Evolutionary conservation across 2,888 invertebrate species (phyloP).

Genomic region (Exocentrus adspersus): DNA sequence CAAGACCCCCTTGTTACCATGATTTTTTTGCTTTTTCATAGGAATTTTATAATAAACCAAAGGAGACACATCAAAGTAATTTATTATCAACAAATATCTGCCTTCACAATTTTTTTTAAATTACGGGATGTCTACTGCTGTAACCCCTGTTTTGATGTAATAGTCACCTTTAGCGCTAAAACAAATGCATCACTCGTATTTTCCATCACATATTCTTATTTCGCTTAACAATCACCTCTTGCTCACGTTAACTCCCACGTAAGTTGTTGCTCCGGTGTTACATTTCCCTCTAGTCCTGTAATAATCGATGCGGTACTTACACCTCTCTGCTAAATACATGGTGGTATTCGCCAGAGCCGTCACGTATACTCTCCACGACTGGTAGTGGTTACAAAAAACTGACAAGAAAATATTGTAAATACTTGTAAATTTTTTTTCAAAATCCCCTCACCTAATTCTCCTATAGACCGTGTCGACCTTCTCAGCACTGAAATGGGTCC

Average conservation of each 20-base stretch:
- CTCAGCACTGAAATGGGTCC: constrained; percentile 8
- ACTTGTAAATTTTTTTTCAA: too few relatives aligned
- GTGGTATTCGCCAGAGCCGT: constrained; percentile 31
- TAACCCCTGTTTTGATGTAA: constrained; percentile 38
- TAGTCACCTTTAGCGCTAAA: constrained; percentile 43
- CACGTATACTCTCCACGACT: constrained; percentile 35
- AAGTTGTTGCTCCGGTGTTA: constrained; percentile 25
- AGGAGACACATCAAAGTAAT: too few relatives aligned
- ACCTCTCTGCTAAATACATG: constrained; percentile 33
- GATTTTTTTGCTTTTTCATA: too few relatives aligned
- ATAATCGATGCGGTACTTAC: constrained; percentile 33
- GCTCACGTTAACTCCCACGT: constrained; percentile 37
- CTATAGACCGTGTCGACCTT: constrained; percentile 29
- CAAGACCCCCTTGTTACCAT: constrained; percentile 71
- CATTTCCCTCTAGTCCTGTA: constrained; percentile 39
- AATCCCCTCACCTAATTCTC: constrained; percentile 31
- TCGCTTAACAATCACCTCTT: constrained; percentile 38
- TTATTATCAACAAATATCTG: not conserved
- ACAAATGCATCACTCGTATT: constrained; percentile 25
- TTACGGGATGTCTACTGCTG: constrained; percentile 23
- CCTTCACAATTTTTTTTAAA: not conserved
- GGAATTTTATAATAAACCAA: too few relatives aligned
- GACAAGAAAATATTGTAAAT: constrained; percentile 12
- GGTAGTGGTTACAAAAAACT: constrained; percentile 44
- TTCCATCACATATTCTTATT: not conserved